phyloP scores from a whole-genome alignment of 2,888 invertebrate genomes.

The Trichacis sp. region DNA sequence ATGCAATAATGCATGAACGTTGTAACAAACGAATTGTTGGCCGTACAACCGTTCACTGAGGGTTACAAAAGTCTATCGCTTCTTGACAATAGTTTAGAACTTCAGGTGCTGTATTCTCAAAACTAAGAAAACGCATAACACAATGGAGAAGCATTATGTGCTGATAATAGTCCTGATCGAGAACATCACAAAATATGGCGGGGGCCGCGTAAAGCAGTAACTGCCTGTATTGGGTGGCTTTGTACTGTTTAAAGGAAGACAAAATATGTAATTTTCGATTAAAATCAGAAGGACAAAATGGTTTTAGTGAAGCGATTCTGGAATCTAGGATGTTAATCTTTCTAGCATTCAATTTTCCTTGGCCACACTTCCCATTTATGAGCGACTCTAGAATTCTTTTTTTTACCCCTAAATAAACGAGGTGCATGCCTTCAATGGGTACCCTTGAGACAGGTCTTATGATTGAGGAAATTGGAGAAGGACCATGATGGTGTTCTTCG shows the following conservation, averaged over 20 bases:
- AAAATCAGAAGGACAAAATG: constrained; percentile 47
- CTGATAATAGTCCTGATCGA: constrained; percentile 33
- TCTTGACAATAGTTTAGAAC: neutral
- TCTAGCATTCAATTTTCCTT: no score
- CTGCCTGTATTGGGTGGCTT: constrained; percentile 50
- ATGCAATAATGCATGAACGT: constrained; percentile 31
- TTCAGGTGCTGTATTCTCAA: no score
- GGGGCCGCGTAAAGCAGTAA: constrained; percentile 49
- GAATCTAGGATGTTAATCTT: no score
- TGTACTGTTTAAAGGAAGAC: constrained; percentile 36
- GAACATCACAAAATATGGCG: constrained; percentile 39
- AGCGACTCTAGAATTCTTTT: no score
- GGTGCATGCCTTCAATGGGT: no score
- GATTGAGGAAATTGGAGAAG: no score
- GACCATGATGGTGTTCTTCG: no score
- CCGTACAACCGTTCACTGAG: constrained; percentile 21
- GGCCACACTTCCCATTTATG: no score
- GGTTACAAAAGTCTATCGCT: neutral
- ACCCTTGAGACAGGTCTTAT: no score
- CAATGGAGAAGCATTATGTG: constrained; percentile 46
- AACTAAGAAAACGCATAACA: constrained; percentile 32
- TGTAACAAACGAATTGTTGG: constrained; percentile 22
- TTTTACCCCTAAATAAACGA: no score
- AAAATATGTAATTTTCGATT: constrained; percentile 41
- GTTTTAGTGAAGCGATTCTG: no score